Conservation (phyloP, 2,888 invertebrate genomes). For the Pilophorus perplexus region DNA sequence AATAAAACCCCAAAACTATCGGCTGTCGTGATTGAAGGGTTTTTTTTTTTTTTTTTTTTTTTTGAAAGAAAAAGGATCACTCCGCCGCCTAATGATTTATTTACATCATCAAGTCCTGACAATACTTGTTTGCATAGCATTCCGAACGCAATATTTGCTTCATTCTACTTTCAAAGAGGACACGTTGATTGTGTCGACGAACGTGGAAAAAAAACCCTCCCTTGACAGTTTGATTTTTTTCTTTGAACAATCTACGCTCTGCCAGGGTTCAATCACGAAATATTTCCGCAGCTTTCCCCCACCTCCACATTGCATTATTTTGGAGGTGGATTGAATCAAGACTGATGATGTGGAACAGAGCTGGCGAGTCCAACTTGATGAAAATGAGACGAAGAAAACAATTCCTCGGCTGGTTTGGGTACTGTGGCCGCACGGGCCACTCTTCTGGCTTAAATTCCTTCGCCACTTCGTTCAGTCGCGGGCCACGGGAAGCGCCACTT, state of each 20-base stretch:
- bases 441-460: no score
- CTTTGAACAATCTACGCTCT: constrained; percentile 27
- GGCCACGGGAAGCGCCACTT: no score
- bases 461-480: no score
- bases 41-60: neutral
- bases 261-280: constrained; percentile 19
- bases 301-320: no score
- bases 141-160: constrained; percentile 34
- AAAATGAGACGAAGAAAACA: no score
- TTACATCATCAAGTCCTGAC: constrained; percentile 29
- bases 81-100: constrained; percentile 32
- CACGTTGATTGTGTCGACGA: constrained; percentile 34
- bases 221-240: constrained; percentile 14
- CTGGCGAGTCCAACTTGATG: no score
- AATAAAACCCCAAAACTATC: no score
- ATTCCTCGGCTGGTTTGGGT: no score
- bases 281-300: constrained; percentile 9
- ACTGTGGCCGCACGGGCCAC: no score
- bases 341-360: no score
- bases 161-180: constrained; percentile 29
- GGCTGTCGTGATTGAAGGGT: neutral
- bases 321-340: no score
- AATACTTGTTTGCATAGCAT: constrained; percentile 34
- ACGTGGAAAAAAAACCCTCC: constrained; percentile 18
- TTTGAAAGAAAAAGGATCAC: constrained; percentile 12